A percentile compares a stretch with the other conserved stretches of the same genome.
These are phyloP conservation scores for Paramisgurnus dabryanus DNA, from an alignment of 2,113 vertebrate species.

Conservation along the genomic window DNA sequence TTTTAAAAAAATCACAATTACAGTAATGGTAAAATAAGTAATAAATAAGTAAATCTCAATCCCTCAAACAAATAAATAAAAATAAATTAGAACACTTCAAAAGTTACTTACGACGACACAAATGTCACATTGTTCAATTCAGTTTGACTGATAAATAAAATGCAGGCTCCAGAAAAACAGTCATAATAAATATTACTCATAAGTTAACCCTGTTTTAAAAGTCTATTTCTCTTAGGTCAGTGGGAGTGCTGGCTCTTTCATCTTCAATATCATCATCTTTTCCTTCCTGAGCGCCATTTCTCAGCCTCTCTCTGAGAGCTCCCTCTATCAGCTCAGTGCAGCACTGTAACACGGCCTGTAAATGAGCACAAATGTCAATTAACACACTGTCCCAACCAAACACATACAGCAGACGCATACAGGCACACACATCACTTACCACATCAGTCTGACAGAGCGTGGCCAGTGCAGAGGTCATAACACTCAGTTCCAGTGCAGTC, in stretches of 20 bases:
- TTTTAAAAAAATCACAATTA: not conserved
- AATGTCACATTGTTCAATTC: slow-evolving; percentile 64
- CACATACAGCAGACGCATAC: not conserved
- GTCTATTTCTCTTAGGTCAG: slow-evolving; percentile 77
- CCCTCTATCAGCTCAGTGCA: slow-evolving; percentile 77
- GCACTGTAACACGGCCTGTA: slow-evolving; percentile 72
- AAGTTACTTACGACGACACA: slow-evolving; percentile 44
- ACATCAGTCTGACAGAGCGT: slow-evolving; percentile 68
- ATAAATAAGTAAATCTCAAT: slow-evolving; percentile 33
- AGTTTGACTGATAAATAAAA: slow-evolving; percentile 71
- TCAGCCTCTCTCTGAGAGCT: slow-evolving; percentile 70
- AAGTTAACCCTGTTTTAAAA: slow-evolving; percentile 62
- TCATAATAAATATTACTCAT: slow-evolving; percentile 19
- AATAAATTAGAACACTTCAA: slow-evolving; percentile 55
- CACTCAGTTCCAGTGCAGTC: slow-evolving; percentile 46
- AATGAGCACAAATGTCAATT: not conserved
- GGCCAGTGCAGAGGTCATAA: slow-evolving; percentile 63
- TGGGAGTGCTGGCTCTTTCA: slow-evolving; percentile 72
- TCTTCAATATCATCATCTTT: slow-evolving; percentile 67
- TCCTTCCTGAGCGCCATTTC: slow-evolving; percentile 55
- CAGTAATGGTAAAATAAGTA: slow-evolving; percentile 1
- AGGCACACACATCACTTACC: slow-evolving; percentile 61
- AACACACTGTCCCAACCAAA: not conserved
- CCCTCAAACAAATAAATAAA: slow-evolving; percentile 63
- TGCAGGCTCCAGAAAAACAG: slow-evolving; percentile 52